Evolutionary conservation across 2,797 vertebrate genomes (phyloP).

Genomic region (Poecilia picta): DNA sequence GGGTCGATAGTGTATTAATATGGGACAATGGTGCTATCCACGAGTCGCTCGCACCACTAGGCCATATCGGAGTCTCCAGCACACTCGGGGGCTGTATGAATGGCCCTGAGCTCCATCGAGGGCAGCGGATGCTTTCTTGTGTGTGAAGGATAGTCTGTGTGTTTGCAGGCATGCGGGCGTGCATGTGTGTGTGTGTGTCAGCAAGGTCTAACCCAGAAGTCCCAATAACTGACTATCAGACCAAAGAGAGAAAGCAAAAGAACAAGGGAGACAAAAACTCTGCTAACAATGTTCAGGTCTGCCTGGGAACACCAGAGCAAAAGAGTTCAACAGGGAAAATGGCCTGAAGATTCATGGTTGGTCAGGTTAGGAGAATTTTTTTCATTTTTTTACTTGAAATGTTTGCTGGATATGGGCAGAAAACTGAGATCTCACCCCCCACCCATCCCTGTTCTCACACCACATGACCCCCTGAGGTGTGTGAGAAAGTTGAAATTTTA

Average conservation of each 20-base stretch:
- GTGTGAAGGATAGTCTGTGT: constrained; percentile 11
- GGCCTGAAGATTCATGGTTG: constrained; percentile 10
- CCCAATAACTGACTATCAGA: constrained; percentile 73
- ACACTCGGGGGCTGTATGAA: constrained; percentile 74
- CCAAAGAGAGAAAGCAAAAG: constrained; percentile 51
- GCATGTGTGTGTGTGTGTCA: constrained; percentile 20
- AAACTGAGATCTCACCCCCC: not conserved
- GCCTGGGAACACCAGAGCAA: constrained; percentile 27
- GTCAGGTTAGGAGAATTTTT: constrained; percentile 18
- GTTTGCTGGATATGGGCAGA: constrained; percentile 9
- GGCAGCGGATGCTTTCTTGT: constrained; percentile 56
- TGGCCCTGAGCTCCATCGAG: constrained; percentile 69
- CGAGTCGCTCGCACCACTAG: constrained; percentile 73
- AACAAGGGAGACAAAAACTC: constrained; percentile 52
- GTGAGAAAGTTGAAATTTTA: not conserved
- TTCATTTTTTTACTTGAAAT: not conserved
- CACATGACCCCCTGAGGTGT: not conserved
- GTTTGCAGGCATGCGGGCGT: not conserved
- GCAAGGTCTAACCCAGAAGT: constrained; percentile 60
- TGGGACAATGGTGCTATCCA: constrained; percentile 79
- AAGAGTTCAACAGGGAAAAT: constrained; percentile 30
- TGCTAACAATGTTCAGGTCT: constrained; percentile 51
- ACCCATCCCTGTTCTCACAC: not conserved
- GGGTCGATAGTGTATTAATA: constrained; percentile 86
- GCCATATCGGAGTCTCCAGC: constrained; percentile 70